Evolutionary conservation across 2,113 vertebrate species (phyloP).

Genomic region (Nannobrachium achirus): DNA sequence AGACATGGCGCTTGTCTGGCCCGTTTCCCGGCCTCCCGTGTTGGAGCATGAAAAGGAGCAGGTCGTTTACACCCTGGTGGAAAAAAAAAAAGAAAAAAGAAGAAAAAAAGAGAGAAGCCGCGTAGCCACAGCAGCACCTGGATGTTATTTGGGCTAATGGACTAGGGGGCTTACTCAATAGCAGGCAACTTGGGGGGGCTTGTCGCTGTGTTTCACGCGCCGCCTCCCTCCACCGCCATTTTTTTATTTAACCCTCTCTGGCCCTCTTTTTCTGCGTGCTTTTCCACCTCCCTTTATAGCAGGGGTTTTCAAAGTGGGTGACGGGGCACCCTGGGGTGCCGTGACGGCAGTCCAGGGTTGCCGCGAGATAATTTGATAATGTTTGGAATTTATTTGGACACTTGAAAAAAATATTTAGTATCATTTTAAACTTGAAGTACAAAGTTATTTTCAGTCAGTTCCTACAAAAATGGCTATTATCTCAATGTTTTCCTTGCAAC

Average conservation of each 20-base stretch:
- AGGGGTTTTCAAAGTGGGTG: too few species aligned
- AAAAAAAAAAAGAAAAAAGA: constrained; percentile 44
- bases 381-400: too few species aligned
- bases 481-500: too few species aligned
- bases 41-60: constrained; percentile 78
- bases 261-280: background rate
- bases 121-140: constrained; percentile 78
- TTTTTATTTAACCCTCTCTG: background rate
- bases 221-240: constrained; percentile 38
- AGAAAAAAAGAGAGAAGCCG: constrained; percentile 66
- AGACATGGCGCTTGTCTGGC: constrained; percentile 72
- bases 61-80: constrained; percentile 76
- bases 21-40: constrained; percentile 79
- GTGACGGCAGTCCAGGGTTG: too few species aligned
- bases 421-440: too few species aligned
- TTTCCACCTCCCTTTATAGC: too few species aligned
- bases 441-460: too few species aligned
- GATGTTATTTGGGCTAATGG: constrained; percentile 83
- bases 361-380: too few species aligned
- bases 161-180: constrained; percentile 74
- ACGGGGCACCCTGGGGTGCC: too few species aligned
- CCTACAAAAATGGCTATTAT: too few species aligned
- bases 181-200: constrained; percentile 77
- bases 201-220: constrained; percentile 65
- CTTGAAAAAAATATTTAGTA: too few species aligned